These are phyloP conservation scores for Sebastes steindachneri DNA, from an alignment of 2,797 vertebrate genomes.

Conservation along the genomic window DNA sequence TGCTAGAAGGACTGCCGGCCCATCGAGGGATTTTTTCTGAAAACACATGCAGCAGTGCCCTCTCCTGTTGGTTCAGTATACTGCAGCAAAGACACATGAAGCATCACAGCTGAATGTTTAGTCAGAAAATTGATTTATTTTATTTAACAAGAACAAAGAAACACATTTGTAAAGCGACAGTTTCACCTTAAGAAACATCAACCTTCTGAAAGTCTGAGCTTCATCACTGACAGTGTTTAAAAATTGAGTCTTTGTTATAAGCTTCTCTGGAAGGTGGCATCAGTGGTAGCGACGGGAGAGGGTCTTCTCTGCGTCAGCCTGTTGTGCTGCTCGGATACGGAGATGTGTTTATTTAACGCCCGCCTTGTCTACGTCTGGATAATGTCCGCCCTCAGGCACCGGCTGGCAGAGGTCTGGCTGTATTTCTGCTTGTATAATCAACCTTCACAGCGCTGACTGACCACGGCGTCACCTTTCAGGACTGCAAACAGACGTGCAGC, in stretches of 20 bases:
- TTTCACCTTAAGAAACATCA: background rate
- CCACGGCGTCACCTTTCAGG: conserved; percentile 45
- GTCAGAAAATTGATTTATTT: background rate
- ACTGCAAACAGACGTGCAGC: conserved; percentile 38
- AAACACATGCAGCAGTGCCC: conserved; percentile 75
- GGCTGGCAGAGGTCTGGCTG: conserved; percentile 62
- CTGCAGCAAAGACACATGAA: conserved; percentile 12
- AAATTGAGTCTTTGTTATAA: background rate
- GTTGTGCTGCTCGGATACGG: conserved; percentile 38
- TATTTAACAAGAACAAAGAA: background rate
- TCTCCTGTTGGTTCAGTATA: conserved; percentile 58
- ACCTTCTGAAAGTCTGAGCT: background rate
- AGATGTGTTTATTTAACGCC: conserved; percentile 71
- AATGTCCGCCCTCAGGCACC: conserved; percentile 60
- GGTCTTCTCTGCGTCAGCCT: conserved; percentile 47
- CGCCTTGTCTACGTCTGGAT: conserved; percentile 58
- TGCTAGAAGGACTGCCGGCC: background rate
- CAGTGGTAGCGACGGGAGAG: background rate
- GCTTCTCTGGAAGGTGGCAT: conserved; percentile 31
- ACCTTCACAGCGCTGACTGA: conserved; percentile 43
- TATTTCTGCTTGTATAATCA: conserved; percentile 75
- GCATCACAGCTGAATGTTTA: background rate
- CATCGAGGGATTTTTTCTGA: conserved; percentile 9
- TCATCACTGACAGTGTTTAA: background rate
- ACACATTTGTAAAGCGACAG: background rate